Evolutionary conservation across 2,888 invertebrate species (phyloP).

Genomic region (Eubasilissa splendida): DNA sequence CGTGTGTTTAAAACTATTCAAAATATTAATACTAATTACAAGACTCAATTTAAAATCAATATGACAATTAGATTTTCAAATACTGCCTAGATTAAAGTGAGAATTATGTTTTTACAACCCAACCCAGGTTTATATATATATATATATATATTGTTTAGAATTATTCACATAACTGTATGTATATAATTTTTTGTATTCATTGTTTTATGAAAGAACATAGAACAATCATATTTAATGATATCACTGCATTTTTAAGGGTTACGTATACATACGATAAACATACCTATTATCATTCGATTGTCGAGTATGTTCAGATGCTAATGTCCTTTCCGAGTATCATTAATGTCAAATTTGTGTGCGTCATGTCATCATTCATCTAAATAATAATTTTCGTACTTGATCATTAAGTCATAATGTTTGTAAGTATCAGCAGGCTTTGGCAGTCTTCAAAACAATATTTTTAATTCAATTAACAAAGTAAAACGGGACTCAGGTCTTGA

Average conservation of each 20-base stretch:
- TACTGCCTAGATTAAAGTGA: too few species aligned
- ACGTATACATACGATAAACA: neutral
- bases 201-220: too few species aligned
- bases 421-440: neutral
- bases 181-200: too few species aligned
- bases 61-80: too few species aligned
- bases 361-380: conserved; percentile 38
- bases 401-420: neutral
- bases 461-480: too few species aligned
- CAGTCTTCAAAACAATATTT: too few species aligned
- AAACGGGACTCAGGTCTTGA: neutral
- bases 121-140: too few species aligned
- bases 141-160: too few species aligned
- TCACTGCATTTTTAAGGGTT: too few species aligned
- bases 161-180: too few species aligned
- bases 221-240: too few species aligned
- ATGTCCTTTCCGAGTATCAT: conserved; percentile 41
- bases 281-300: conserved; percentile 11
- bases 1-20: neutral
- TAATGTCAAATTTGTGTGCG: conserved; percentile 23
- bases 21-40: neutral
- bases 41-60: neutral
- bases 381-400: neutral
- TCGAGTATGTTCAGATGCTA: conserved; percentile 12
- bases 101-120: too few species aligned